Evolutionary conservation across 2,113 vertebrate species (phyloP), one percentile per base, ranked within the genome.

Genomic region (Galbula dea): DNA sequence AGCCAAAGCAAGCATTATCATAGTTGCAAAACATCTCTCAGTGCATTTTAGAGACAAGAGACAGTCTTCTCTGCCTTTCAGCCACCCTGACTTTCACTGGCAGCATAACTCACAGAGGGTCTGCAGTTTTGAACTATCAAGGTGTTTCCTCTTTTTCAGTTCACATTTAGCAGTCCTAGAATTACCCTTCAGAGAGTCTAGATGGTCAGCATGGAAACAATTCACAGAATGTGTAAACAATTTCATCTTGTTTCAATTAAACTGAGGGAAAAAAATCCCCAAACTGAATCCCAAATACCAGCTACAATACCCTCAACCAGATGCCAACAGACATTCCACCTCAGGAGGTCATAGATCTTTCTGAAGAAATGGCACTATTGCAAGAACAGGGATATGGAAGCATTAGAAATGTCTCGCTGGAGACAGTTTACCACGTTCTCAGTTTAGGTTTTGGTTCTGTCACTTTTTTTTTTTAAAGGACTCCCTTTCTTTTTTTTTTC

Each of bases 161-260:
- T 84, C 61, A 77, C 32, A 76, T 68, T n/a, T 37, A 52, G 34
- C 65, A 79, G 18, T 17, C 43, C 52, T 55, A 55, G 58, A 74
- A 84, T 49, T 30, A 59, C 37, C 69, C 52, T 71, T 78, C 66
- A 48, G 76, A 71, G 34, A 80, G 20, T 62, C 77, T 26, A 57
- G 57, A 76, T 27, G 30, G 58, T 30, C 73, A 91, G 76, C 10
- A 3, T 21, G 46, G 81, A 95, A 95, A 82, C 36, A 65, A 87
- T 73, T 61, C 46, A 69, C 0, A 71, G 72, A 83, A 75, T 15
- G 20, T 6, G 15, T 30, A 75, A 86, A 68, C 59, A 86, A 74
- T 57, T 43, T 57, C 92, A 93, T 76, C 78, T 79, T 89, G 81
- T 88, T 90, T 93, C 93, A 93, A 68, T 85, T 91, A 96, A 78